Evolutionary conservation across 2,888 invertebrate species (phyloP), one percentile per base, ranked within the genome.

Genomic region (Invenusta paracnida): DNA sequence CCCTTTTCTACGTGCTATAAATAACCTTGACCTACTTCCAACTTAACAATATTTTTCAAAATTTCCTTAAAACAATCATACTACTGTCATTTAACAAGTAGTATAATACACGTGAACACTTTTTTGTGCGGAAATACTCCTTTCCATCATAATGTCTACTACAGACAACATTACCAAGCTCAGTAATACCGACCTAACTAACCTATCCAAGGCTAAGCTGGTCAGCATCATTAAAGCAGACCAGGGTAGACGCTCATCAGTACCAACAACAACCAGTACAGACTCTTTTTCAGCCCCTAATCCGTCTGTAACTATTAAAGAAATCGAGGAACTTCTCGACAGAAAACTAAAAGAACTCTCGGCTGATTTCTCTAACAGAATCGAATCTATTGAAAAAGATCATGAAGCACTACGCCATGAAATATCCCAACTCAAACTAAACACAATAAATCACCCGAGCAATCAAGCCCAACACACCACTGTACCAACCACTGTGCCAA

Each of bases 171-270:
- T 73, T 25, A 73, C 17, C 73, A 73, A 73, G 73, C 73, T 73
- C 73, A 73, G 73, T 73, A 73, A 73, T 73, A 73, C 73, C 27
- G 73, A 73, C 73, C 73, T 73, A 73, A 73, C 73, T 73, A 73
- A 73, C 73, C 73, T 73, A 73, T 73, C 73, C 73, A 73, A 73
- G 73, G 73, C 73, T 73, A 73, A 73, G 73, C 23, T 73, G 73
- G 73, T 73, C 73, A 73, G 73, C 73, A 73, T 73, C 17, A 73
- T 73, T 73, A 73, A 73, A 73, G 73, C 73, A 73, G 73, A 73
- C 73, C 73, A 73, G 73, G 73, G 73, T 73, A 73, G 73, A 73
- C 27, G 73, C 73, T 73, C 73, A 73, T 73, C 73, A 73, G 73
- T 23, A 73, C 73, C 73, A 73, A 13, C 73, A 73, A 13, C 73